Evolutionary conservation across 2,888 invertebrate species (phyloP), one percentile per base, ranked within the genome.

Genomic region (Cephus runcator): DNA sequence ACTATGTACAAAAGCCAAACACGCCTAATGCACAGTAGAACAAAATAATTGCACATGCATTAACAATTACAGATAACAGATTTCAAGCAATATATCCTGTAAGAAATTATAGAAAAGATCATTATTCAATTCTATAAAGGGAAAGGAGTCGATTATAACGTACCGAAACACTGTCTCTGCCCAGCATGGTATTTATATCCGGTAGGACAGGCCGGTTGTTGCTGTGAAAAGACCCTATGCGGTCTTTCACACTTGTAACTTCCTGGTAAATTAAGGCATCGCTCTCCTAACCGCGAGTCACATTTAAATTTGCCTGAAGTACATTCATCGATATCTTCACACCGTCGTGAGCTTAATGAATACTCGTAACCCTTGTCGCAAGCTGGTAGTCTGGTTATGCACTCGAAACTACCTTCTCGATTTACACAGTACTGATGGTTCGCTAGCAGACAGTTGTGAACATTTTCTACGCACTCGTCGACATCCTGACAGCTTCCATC

Each of bases 381-480:
- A 15, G 86, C 85, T 0, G 90, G 90, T 56, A 88, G 81, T 9
- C 90, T 85, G 15, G 87, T 88, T 12, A 90, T 87, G 81, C 93
- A 94, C 35, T 89, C 88, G 86, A 91, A 93, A 68, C 90, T 90
- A 15, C 93, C 93, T 11, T 90, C 87, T 34, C 87, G 89, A 84
- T 94, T 94, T 30, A 90, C 86, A 87, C 94, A 93, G 77, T 90
- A 90, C 33, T 88, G 89, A 79, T 90, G 88, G 34, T 84, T 79
- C 0, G 83, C 77, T 11, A 86, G 74, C 0, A 81, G 81, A 78
- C 90, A 90, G 73, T 83, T 83, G 85, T 94, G 92, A 12, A 88
- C 91, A 1, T 92, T 92, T 79, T 94, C 93, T 0, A 91, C 83
- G 84, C 96, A 96, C 88, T 96, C 96, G 90, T 96, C 94, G 34